Evolutionary conservation across 35 echinoderm and acorn worm species (phyloP), one percentile per base, ranked within the genome.

Genomic region (Lytechinus pictus): DNA sequence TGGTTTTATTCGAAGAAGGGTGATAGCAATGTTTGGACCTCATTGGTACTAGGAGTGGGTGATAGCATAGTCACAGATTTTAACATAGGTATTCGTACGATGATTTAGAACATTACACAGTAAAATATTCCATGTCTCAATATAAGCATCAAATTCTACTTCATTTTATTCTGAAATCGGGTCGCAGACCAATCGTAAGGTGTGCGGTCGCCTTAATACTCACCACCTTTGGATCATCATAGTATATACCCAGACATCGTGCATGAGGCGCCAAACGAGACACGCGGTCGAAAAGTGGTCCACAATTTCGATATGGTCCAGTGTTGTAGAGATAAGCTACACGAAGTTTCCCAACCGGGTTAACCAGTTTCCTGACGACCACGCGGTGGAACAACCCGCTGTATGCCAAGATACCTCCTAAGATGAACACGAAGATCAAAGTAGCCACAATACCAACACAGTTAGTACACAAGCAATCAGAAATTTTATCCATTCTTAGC

Each of bases 201-300:
- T n/a, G n/a, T n/a, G n/a, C n/a, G n/a, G n/a, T n/a, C n/a, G n/a
- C n/a, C n/a, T n/a, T n/a, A n/a, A 53, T 87, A 56, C 92, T 96
- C 97, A 99, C 98, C 96, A 27, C 96, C 24, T 96, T 93, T 24
- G 98, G 97, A 55, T 97, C 95, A 61, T 99, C 98, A 66, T 99
- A 99, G 57, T 98, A 99, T 10, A 99, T 92, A 1, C 89, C 98
- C 89, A 97, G 87, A 19, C 89, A 94, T 28, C 96, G 87, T 13
- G 92, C 86, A 54, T 96, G 86, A 5, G 98, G 97, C 12, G 96
- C 95, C 8, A 94, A 28, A 29, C 94, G 92, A 3, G 54, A 72
- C n/a, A 96, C 89, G 54, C 97, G 96, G 24, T 87, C 96, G 60
- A 97, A 99, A 52, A 98, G 94, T 8, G 96, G 66, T 19, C 98